These are phyloP conservation scores for Druceiella hillmani DNA, from an alignment of 2,888 invertebrate genomes.

Conservation along the genomic window DNA sequence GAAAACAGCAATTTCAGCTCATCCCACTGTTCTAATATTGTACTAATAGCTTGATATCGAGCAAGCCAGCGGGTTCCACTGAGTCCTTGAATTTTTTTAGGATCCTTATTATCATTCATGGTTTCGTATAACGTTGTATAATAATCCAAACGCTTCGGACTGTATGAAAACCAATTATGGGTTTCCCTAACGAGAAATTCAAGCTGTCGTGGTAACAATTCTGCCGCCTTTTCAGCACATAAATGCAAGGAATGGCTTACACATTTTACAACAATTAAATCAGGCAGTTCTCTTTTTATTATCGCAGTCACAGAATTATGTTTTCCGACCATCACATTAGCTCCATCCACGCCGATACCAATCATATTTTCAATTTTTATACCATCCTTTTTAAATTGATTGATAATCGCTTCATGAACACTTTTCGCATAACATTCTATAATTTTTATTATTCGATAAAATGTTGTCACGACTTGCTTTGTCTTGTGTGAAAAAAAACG, in stretches of 20 bases:
- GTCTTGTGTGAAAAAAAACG: conserved; percentile 17
- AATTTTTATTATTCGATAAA: conserved; percentile 20
- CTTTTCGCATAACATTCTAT: conserved; percentile 16
- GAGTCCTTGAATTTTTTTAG: conserved; percentile 22
- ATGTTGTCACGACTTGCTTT: conserved; percentile 20
- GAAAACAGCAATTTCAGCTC: conserved; percentile 26
- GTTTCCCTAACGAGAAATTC: conserved; percentile 24
- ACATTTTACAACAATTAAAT: conserved; percentile 15
- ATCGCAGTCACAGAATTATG: conserved; percentile 17
- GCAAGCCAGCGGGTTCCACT: conserved; percentile 24
- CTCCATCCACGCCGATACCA: conserved; percentile 25
- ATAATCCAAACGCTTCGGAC: conserved; percentile 23
- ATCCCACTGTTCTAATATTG: conserved; percentile 28
- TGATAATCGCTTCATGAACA: conserved; percentile 6
- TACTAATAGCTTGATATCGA: conserved; percentile 21
- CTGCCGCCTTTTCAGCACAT: conserved; percentile 16
- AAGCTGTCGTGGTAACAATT: conserved; percentile 17
- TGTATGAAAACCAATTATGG: conserved; percentile 26
- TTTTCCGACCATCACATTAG: conserved; percentile 24
- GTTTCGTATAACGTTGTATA: conserved; percentile 23
- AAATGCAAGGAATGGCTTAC: conserved; percentile 18
- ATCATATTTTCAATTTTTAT: conserved; percentile 20
- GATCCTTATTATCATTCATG: conserved; percentile 18
- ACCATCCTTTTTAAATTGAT: conserved; percentile 18
- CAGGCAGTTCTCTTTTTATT: conserved; percentile 18